These are phyloP conservation scores for Polydesmus complanatus DNA, from an alignment of 2,888 invertebrate species.

Conservation along the genomic window DNA sequence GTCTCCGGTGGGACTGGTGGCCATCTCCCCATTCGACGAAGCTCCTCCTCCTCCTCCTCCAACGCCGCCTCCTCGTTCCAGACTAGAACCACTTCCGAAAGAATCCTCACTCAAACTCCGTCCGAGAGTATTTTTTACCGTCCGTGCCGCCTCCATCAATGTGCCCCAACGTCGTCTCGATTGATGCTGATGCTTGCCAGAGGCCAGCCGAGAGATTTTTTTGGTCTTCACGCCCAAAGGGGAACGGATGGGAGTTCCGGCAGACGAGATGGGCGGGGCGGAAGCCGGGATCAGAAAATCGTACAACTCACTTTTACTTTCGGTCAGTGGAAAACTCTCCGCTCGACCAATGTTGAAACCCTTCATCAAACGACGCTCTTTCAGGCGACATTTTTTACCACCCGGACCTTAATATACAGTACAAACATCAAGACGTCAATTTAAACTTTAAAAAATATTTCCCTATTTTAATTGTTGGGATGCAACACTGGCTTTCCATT, in stretches of 20 bases:
- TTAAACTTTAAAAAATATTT: neutral
- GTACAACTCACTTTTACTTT: neutral
- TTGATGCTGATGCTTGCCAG: conserved; percentile 25
- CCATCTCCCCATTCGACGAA: conserved; percentile 1
- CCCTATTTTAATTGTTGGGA: no score
- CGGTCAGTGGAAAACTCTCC: conserved; percentile 13
- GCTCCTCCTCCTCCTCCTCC: conserved; percentile 6
- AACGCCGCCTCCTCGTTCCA: conserved; percentile 36
- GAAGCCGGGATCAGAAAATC: neutral
- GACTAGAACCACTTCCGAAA: conserved; percentile 46
- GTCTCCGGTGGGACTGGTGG: neutral
- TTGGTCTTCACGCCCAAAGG: conserved; percentile 24
- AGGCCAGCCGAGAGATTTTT: conserved; percentile 28
- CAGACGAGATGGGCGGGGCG: neutral
- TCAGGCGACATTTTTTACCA: conserved; percentile 84
- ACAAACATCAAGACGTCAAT: neutral
- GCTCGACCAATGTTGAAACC: conserved; percentile 56
- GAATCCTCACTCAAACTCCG: conserved; percentile 68
- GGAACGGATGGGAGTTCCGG: conserved; percentile 12
- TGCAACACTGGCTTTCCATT: no score
- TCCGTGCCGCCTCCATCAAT: conserved; percentile 71
- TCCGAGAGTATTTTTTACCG: conserved; percentile 64
- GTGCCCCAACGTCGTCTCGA: conserved; percentile 41
- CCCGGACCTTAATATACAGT: conserved; percentile 49
- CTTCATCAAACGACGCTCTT: conserved; percentile 83